Evolutionary conservation across 2,113 vertebrate genomes (phyloP), one percentile per base, ranked within the genome.

Genomic region (Acinonyx jubatus): DNA sequence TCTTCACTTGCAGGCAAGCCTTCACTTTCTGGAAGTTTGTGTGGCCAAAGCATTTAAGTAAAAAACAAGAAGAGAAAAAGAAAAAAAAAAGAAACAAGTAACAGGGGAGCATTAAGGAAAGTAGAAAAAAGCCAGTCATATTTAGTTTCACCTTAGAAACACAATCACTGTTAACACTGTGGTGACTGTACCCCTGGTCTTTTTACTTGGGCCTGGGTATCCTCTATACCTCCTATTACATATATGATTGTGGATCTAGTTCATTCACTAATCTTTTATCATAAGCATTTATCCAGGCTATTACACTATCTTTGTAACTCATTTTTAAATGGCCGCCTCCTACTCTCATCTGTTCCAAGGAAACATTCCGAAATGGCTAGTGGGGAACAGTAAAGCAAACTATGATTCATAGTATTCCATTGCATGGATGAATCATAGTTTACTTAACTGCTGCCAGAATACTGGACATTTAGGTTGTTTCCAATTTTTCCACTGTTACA

Each of bases 391-490:
- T 66, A 92, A 78, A 71, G 25, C n/a, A 83, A 82, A 74, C 57
- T 50, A 66, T 78, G 61, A 97, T 50, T 96, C 90, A 82, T 11
- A 25, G 45, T 50, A 66, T 88, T 55, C 89, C 27, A 27, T 0
- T 55, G 33, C 23, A 31, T 5, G 45, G 38, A 68, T 73, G 94
- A 96, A 36, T 96, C 92, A 96, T 3, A 55, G 27, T 78, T 73
- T 79, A 82, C 55, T 76, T 78, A 91, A 89, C 66, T 89, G 55
- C 23, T 27, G 41, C 66, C 79, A 57, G 68, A 91, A 66, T 41
- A 66, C 12, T 76, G 78, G 93, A 52, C 45, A 95, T 45, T 91
- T 97, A 57, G 82, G 92, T 81, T 95, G 83, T 92, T 96, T 93
- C 87, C 90, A 89, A 73, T 78, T 50, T 91, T 97, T 55, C 96